Percentiles rank a stretch among this genome's conserved stretches.
Conservation (phyloP, 2,888 invertebrate genomes). For the Ischnura elegans region DNA sequence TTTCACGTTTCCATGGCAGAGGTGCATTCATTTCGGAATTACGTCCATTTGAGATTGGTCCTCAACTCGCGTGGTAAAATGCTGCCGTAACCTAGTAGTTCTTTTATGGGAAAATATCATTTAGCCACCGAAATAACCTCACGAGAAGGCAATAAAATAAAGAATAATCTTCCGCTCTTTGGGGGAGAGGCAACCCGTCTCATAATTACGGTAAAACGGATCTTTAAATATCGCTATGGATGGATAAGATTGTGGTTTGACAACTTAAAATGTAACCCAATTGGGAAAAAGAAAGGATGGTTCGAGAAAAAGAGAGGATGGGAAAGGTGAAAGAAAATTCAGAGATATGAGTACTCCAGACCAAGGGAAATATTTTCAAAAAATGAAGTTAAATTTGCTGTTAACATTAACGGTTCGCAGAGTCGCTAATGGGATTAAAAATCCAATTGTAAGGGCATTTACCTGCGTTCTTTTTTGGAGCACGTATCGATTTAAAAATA, state of each 20-base stretch:
- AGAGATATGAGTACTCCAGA: too few relatives aligned
- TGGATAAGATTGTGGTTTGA: background rate
- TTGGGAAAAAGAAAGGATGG: too few relatives aligned
- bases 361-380: too few relatives aligned
- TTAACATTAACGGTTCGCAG: too few relatives aligned
- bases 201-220: background rate
- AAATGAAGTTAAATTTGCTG: too few relatives aligned
- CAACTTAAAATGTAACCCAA: background rate
- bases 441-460: too few relatives aligned
- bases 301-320: too few relatives aligned
- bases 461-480: too few relatives aligned
- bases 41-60: background rate
- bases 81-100: background rate
- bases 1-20: background rate
- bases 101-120: background rate
- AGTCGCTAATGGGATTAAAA: too few relatives aligned
- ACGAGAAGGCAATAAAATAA: background rate
- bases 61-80: background rate
- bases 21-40: background rate
- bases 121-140: background rate
- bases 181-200: background rate
- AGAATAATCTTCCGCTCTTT: background rate
- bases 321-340: too few relatives aligned
- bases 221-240: background rate
- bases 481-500: too few relatives aligned